Evolutionary conservation across 2,888 invertebrate genomes (phyloP).

Genomic region (Pristionchus japonicus): DNA sequence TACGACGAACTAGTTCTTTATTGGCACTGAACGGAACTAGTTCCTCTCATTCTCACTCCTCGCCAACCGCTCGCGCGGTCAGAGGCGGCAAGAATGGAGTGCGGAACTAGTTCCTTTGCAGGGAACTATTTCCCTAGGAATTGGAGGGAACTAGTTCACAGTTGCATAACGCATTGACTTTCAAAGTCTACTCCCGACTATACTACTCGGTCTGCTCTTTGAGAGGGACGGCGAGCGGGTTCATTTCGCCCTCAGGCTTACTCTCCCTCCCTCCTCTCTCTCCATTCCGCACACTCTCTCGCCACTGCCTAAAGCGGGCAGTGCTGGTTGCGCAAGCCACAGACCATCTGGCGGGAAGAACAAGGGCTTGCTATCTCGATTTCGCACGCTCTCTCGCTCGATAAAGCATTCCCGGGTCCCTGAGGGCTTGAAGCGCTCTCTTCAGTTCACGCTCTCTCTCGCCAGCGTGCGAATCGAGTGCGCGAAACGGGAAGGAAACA

Average conservation of each 20-base stretch:
- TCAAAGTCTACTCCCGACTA: neutral
- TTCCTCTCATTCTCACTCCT: no score
- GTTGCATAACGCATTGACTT: no score
- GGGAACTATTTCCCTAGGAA: no score
- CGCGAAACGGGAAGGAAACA: neutral
- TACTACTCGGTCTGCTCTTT: neutral
- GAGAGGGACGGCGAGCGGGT: neutral
- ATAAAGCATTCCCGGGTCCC: neutral
- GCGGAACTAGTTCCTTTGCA: no score
- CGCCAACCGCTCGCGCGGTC: no score
- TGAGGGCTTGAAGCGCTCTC: neutral
- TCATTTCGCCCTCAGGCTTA: slow-evolving; percentile 16
- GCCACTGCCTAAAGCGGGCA: neutral
- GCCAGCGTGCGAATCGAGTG: neutral
- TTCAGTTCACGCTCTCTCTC: neutral
- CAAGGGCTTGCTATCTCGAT: neutral
- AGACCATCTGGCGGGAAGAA: slow-evolving; percentile 22
- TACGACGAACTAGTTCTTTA: no score
- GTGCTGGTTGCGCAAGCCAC: neutral
- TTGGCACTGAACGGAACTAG: no score
- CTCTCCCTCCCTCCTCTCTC: neutral
- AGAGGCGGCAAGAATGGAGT: no score
- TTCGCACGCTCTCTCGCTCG: neutral
- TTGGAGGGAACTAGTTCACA: no score
- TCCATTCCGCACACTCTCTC: neutral